Conservation (phyloP, 2,888 invertebrate species). For the Craniophora ligustri region DNA sequence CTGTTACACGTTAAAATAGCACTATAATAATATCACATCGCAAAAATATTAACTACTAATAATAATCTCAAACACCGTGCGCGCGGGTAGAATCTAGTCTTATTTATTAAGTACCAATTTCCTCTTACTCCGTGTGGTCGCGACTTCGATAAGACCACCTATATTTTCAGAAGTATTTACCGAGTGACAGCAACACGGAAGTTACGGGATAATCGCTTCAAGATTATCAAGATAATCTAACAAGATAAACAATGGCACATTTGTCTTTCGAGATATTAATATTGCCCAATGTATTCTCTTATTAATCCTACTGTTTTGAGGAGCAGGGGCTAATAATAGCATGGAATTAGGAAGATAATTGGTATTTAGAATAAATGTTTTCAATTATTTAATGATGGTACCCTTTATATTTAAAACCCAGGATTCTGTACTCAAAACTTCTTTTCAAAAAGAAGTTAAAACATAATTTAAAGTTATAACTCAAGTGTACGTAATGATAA, state of each 20-base stretch:
- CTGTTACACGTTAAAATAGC: no score
- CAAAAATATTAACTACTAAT: no score
- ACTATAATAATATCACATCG: no score
- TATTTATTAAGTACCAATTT: not conserved
- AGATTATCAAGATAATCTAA: not conserved
- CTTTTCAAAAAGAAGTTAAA: no score
- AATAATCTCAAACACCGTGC: no score
- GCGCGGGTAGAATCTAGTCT: no score
- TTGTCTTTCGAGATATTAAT: not conserved
- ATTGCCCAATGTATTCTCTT: not conserved
- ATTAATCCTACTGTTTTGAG: not conserved
- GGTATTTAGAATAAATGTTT: not conserved
- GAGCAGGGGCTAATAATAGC: not conserved
- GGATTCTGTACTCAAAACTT: no score
- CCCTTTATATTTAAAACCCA: no score
- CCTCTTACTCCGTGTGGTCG: not conserved
- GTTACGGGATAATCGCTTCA: not conserved
- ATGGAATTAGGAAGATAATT: not conserved
- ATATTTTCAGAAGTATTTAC: not conserved
- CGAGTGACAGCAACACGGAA: no score
- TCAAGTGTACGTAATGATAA: no score
- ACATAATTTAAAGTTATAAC: no score
- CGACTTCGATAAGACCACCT: not conserved
- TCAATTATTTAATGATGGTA: no score
- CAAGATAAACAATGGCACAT: not conserved